Base-by-base conservation (phyloP, 1,140 invertebrate genomes). In the Akabosia matsudoensis region DNA sequence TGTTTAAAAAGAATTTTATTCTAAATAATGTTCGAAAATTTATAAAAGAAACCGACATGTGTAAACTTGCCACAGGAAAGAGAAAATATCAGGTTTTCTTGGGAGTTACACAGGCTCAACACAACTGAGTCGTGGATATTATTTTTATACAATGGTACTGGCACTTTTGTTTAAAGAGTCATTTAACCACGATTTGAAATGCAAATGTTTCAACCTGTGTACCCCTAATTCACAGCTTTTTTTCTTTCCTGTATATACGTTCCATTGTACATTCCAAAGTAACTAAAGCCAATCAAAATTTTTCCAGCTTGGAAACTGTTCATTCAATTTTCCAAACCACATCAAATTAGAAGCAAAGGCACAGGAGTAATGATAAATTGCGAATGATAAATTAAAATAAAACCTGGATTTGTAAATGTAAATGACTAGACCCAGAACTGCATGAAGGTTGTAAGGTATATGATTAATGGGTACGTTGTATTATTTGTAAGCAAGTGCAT, bases 381-480 rank as follows among this genome's bases (percentile, higher is more conserved):
- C 61, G 61, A 67, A 67, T 67, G 61, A 67, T 67, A 67, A 67
- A 67, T 67, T 67, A 67, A 67, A 30, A 67, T 67, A 67, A 67
- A 67, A 56, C 26, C 31, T 67, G 61, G 61, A 67, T 31, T 67
- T 67, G 61, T 67, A 67, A 67, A 67, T 67, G 61, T 67, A 67
- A 56, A 67, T 67, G 61, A 67, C 61, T 67, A 67, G 61, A 67
- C 61, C 61, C 61, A 67, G 61, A 67, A 67, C 61, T 67, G 61
- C 61, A 67, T 30, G 61, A 67, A 30, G 61, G 24, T 61, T 61
- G 7, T 61, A 61, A n/a, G 24, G 54, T n/a, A 61, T 14, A 45
- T 61, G n/a, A 4, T 30, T 30, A 67, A n/a, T n/a, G n/a, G n/a
- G n/a, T 67, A 67, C 7, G 28, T 67, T 67, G 61, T 67, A 67